A percentile compares a stretch with the other conserved stretches of the same genome.
Conservation (phyloP, 2,888 invertebrate genomes). For the Drosophila lacicola region DNA sequence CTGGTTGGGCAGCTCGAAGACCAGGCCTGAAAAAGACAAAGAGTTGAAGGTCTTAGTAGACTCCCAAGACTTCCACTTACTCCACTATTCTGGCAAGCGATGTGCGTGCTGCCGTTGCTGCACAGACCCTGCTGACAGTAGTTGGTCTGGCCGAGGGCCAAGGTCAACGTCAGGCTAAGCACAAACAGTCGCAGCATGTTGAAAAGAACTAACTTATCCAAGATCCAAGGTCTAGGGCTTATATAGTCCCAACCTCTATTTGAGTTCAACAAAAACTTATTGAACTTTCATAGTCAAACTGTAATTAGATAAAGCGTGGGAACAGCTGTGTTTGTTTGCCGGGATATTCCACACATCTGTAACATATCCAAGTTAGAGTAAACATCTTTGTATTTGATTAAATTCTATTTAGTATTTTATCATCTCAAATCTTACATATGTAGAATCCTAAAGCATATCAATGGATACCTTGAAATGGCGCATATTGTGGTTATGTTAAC, state of each 20-base stretch:
- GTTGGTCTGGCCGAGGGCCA: slow-evolving; percentile 24
- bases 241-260: slow-evolving; percentile 11
- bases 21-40: slow-evolving; percentile 29
- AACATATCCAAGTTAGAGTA: slow-evolving; percentile 1
- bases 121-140: slow-evolving; percentile 43
- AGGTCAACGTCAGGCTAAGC: slow-evolving; percentile 15
- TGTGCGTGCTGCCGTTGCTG: slow-evolving; percentile 21
- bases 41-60: too few species aligned
- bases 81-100: slow-evolving; percentile 48
- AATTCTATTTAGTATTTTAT: neutral
- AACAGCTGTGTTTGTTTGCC: slow-evolving; percentile 28
- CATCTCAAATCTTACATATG: neutral
- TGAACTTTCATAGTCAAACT: neutral
- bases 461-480: too few species aligned
- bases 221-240: slow-evolving; percentile 5
- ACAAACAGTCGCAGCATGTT: slow-evolving; percentile 40
- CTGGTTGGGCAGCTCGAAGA: slow-evolving; percentile 33
- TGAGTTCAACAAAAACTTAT: neutral
- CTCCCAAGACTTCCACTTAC: slow-evolving; percentile 28
- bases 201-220: slow-evolving; percentile 15
- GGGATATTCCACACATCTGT: slow-evolving; percentile 10
- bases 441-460: neutral
- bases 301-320: neutral
- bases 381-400: neutral
- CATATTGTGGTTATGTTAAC: too few species aligned